Evolutionary conservation across 2,113 vertebrate genomes (phyloP), one percentile per base, ranked within the genome.

Genomic region (Mesitornis unicolor): DNA sequence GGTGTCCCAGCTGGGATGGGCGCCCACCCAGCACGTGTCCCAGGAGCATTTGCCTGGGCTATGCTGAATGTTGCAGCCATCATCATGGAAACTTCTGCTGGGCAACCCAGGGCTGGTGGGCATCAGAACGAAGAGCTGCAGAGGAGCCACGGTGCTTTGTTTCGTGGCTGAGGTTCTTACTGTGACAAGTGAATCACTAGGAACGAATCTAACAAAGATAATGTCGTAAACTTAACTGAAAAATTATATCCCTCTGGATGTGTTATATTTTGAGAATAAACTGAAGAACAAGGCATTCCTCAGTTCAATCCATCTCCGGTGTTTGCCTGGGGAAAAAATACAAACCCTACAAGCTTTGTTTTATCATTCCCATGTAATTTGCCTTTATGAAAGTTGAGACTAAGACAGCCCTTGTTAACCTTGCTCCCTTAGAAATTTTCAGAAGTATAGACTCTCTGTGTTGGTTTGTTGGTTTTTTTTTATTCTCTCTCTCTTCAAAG

Each of bases 101-200:
- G 68, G 45, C 33, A 47, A 38, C 54, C 43, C 56, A 24, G n/a
- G 1, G 1, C 31, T 1, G 3, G 53, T 6, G 8, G 10, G 38
- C 6, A 0, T 7, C 29, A n/a, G 47, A 33, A 33, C 1, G 0
- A 31, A 21, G 57, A 20, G 29, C 0, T 1, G 56, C 4, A 0
- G 38, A 12, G 84, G 42, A 87, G 31, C 67, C 3, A 3, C 7
- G 0, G 38, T 0, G 6, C 24, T 42, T 56, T 65, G 24, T 22
- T n/a, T n/a, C 69, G 64, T 38, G 0, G 50, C 65, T 36, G 77
- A 81, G 53, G 8, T 50, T 87, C 91, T 82, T 87, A 91, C 12
- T 83, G 89, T 80, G 89, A 91, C 84, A 95, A 89, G 69, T 75
- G 95, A 93, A 90, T 71, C 71, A 81, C 31, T 42, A 5, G 38